phyloP scores from a whole-genome alignment of 2,113 vertebrate species.

The Cepphus grylle region DNA sequence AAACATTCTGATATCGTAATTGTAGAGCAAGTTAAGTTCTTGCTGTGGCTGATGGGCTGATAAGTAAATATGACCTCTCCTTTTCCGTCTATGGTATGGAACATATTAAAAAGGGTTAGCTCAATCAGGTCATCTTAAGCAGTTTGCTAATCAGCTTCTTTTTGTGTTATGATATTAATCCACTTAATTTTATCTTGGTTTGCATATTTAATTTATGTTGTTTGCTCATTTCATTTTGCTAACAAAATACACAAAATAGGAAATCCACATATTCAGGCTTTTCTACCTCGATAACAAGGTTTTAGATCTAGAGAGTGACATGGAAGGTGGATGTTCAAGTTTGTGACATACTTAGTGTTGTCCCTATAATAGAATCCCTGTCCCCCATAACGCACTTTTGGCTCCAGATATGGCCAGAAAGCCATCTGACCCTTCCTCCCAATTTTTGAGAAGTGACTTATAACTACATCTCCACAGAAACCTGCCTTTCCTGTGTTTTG shows the following conservation, averaged over 20 bases:
- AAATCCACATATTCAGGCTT: background rate
- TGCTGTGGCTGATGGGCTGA: background rate
- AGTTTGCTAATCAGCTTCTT: background rate
- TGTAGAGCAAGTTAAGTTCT: background rate
- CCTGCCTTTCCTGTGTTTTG: background rate
- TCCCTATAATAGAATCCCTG: background rate
- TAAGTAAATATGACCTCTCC: background rate
- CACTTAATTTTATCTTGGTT: background rate
- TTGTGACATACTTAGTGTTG: background rate
- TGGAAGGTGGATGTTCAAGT: background rate
- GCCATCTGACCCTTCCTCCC: background rate
- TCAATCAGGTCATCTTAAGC: background rate
- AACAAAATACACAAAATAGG: background rate
- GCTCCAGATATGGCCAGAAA: background rate
- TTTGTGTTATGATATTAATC: background rate
- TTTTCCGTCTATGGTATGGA: background rate
- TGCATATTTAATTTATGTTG: background rate
- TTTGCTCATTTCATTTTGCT: background rate
- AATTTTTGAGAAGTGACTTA: background rate
- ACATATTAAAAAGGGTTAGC: background rate
- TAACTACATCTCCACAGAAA: background rate
- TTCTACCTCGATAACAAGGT: background rate
- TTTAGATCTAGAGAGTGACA: background rate
- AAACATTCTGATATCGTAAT: background rate
- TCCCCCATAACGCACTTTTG: background rate